These are phyloP conservation scores for Leptura quadrifasciata DNA, from an alignment of 2,888 invertebrate genomes.

Conservation along the genomic window DNA sequence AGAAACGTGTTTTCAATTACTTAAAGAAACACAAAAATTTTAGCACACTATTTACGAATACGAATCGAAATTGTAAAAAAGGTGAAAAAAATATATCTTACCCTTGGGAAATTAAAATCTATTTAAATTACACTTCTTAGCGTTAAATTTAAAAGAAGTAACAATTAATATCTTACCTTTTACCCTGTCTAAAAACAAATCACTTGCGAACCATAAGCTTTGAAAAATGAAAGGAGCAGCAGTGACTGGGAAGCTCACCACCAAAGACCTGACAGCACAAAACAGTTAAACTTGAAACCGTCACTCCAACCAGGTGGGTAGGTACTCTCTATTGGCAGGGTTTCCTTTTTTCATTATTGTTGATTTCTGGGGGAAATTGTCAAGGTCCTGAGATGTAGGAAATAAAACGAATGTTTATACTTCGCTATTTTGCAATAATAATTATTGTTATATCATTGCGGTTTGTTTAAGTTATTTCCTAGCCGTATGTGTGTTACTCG, in stretches of 20 bases:
- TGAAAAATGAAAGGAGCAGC: neutral
- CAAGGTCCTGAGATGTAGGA: constrained; percentile 57
- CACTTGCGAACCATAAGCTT: neutral
- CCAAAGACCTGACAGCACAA: neutral
- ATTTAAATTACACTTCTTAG: neutral
- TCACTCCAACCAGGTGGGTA: neutral
- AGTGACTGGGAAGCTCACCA: neutral
- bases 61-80: no score
- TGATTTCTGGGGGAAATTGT: constrained; percentile 61
- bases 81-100: no score
- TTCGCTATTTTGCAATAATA: constrained; percentile 48
- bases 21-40: no score
- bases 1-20: no score
- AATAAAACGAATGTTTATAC: constrained; percentile 50
- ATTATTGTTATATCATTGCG: constrained; percentile 53
- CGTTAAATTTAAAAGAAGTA: neutral
- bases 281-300: neutral
- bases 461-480: constrained; percentile 55
- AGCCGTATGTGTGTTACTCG: constrained; percentile 33
- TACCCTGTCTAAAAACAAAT: neutral
- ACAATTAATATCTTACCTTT: neutral
- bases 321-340: constrained; percentile 14
- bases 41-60: no score
- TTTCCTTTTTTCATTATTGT: constrained; percentile 48
- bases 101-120: neutral